Evolutionary conservation across 2,797 vertebrate species (phyloP).

Genomic region (Hemitrygon akajei): DNA sequence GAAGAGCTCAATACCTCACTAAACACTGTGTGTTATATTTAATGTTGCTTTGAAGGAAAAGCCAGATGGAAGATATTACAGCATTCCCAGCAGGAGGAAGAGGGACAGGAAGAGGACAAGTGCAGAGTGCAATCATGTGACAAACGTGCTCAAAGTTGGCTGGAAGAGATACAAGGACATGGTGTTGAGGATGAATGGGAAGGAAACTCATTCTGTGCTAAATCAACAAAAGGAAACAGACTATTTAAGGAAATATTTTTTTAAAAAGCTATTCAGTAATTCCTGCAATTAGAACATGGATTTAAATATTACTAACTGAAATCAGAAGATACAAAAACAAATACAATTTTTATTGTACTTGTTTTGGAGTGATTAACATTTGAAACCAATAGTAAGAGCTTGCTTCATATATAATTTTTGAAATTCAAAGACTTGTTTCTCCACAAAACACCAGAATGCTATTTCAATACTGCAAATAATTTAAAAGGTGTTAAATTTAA

Average conservation of each 20-base stretch:
- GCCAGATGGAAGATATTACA: conserved; percentile 45
- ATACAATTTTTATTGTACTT: neutral
- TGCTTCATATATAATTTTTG: neutral
- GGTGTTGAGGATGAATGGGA: conserved; percentile 66
- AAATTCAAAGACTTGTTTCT: neutral
- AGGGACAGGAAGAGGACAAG: conserved; percentile 69
- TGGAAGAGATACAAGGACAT: conserved; percentile 73
- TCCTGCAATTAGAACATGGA: neutral
- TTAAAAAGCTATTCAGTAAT: neutral
- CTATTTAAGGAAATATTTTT: conserved; percentile 38
- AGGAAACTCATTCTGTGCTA: conserved; percentile 68
- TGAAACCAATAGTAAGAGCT: neutral
- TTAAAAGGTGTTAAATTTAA: no score
- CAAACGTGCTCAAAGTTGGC: conserved; percentile 78
- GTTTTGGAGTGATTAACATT: neutral
- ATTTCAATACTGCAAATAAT: neutral
- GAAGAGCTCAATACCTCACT: conserved; percentile 41
- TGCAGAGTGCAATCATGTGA: conserved; percentile 66
- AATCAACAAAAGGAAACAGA: conserved; percentile 53
- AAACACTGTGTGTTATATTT: neutral
- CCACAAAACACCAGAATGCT: neutral
- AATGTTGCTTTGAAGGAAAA: conserved; percentile 34
- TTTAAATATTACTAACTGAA: neutral
- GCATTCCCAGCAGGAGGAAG: conserved; percentile 78
- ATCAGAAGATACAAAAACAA: neutral